Conservation (phyloP, 2,888 invertebrate genomes). For the Poecilus cupreus region DNA sequence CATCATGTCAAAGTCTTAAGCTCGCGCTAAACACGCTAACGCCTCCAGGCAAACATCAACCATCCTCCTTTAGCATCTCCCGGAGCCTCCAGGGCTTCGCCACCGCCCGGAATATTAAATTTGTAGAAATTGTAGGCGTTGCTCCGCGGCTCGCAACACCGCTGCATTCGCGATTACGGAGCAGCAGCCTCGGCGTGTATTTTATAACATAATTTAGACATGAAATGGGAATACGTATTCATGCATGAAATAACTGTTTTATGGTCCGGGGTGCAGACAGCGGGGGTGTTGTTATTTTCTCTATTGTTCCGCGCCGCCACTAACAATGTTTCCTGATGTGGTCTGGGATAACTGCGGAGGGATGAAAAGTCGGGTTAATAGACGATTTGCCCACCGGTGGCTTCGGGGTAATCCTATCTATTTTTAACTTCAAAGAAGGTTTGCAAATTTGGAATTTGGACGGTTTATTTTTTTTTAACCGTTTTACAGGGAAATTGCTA, state of each 20-base stretch:
- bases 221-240: slow-evolving; percentile 60
- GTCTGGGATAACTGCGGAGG: background rate
- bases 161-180: slow-evolving; percentile 27
- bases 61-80: background rate
- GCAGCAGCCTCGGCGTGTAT: slow-evolving; percentile 48
- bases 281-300: slow-evolving; percentile 19
- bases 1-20: too few relatives aligned
- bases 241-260: slow-evolving; percentile 60
- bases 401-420: background rate
- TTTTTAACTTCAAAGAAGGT: background rate
- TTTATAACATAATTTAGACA: slow-evolving; percentile 60
- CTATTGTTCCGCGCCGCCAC: slow-evolving; percentile 29
- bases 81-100: background rate
- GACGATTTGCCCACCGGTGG: background rate
- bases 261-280: slow-evolving; percentile 20
- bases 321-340: background rate
- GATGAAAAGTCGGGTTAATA: slow-evolving; percentile 12
- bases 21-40: background rate
- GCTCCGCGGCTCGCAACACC: background rate
- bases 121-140: slow-evolving; percentile 48
- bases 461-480: too few relatives aligned
- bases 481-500: background rate
- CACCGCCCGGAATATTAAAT: slow-evolving; percentile 49
- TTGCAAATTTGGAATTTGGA: background rate
- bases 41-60: background rate